Conservation (phyloP, 2,797 vertebrate genomes). For the Perodicticus potto region DNA sequence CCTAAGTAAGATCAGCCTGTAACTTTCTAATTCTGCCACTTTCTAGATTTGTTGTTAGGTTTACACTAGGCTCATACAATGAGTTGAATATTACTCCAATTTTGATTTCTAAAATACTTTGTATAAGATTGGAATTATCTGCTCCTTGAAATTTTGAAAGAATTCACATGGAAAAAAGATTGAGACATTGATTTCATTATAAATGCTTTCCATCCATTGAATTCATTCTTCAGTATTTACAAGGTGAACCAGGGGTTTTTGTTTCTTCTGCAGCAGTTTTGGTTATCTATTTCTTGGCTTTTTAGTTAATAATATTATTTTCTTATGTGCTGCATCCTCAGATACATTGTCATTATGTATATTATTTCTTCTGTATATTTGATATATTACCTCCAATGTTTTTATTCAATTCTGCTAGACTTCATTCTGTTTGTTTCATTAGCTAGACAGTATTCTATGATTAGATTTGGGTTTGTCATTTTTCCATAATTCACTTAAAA, state of each 20-base stretch:
- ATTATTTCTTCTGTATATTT: background rate
- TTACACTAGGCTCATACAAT: background rate
- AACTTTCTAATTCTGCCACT: conserved; percentile 46
- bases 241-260: background rate
- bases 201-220: background rate
- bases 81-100: background rate
- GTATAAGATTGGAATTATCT: background rate
- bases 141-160: conserved; percentile 25
- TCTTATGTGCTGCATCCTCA: background rate
- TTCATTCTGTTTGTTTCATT: background rate
- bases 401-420: background rate
- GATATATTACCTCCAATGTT: background rate
- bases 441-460: background rate
- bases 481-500: background rate
- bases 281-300: background rate
- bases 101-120: conserved; percentile 33
- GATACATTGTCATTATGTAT: background rate
- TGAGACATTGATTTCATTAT: background rate
- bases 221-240: background rate
- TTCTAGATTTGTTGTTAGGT: background rate
- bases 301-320: background rate
- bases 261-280: background rate
- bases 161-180: conserved; percentile 41
- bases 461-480: background rate
- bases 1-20: background rate